Evolutionary conservation across 2,113 vertebrate species (phyloP).

Genomic region (Phaethon lepturus): DNA sequence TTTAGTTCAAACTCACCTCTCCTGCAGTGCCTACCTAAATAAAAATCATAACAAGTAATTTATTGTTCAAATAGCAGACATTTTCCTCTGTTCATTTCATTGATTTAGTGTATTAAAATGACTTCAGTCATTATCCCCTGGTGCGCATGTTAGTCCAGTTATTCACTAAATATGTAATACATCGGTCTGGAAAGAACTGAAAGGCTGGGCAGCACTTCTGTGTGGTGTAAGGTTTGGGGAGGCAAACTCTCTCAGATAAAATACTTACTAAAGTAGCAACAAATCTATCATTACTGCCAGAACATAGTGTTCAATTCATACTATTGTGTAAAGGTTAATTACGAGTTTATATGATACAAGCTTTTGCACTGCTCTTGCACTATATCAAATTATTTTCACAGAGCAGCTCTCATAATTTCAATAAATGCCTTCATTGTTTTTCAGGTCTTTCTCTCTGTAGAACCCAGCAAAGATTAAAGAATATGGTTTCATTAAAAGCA

Average conservation of each 20-base stretch:
- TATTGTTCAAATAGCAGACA: neutral
- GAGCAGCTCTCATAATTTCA: neutral
- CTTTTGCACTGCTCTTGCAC: neutral
- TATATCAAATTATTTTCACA: neutral
- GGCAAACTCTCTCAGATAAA: neutral
- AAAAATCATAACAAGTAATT: neutral
- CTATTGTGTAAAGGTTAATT: neutral
- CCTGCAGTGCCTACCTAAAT: neutral
- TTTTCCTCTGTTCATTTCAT: neutral
- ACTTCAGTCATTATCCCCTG: neutral
- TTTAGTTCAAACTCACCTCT: neutral
- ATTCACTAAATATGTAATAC: neutral
- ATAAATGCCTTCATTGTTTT: neutral
- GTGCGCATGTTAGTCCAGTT: accelerated
- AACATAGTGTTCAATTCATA: neutral
- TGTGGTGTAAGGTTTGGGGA: neutral
- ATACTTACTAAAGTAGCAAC: neutral
- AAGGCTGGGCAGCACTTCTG: neutral
- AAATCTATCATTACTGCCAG: neutral
- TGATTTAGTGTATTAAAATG: neutral
- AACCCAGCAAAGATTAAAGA: neutral
- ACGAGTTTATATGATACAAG: neutral
- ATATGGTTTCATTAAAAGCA: neutral
- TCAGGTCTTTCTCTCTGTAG: neutral
- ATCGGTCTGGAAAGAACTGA: neutral